Percentiles rank a stretch among this genome's conserved stretches.
Conservation (phyloP, 2,888 invertebrate species). For the Lamellibrachia satsuma region DNA sequence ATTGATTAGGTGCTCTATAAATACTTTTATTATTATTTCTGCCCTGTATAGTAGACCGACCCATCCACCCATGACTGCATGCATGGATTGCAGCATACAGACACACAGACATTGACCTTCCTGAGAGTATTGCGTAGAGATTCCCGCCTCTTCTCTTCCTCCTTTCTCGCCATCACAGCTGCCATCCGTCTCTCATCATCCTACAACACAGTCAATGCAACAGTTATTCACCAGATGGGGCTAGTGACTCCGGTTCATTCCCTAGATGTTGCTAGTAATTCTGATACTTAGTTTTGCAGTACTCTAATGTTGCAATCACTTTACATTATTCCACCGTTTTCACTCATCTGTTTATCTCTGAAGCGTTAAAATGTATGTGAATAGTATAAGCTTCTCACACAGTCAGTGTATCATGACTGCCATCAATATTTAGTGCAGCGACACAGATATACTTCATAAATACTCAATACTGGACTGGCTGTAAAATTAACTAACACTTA, state of each 20-base stretch:
- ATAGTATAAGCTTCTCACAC: too few species aligned
- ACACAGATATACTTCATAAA: too few species aligned
- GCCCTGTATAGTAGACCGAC: not conserved
- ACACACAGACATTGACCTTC: slow-evolving; percentile 13
- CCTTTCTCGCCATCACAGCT: slow-evolving; percentile 60
- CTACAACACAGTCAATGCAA: slow-evolving; percentile 40
- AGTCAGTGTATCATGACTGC: too few species aligned
- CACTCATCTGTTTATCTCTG: too few species aligned
- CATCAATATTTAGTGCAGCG: too few species aligned
- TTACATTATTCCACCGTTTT: too few species aligned
- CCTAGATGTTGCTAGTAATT: not conserved
- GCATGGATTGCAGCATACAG: not conserved
- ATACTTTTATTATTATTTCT: too few species aligned
- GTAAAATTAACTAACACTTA: too few species aligned
- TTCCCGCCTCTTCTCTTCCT: slow-evolving; percentile 62
- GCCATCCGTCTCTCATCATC: slow-evolving; percentile 64
- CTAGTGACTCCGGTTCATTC: not conserved
- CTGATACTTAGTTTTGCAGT: not conserved
- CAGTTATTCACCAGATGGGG: not conserved
- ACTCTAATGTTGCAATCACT: not conserved
- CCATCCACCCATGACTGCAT: not conserved
- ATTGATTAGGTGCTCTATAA: too few species aligned
- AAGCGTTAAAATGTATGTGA: too few species aligned
- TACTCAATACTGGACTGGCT: too few species aligned
- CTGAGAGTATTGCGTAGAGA: slow-evolving; percentile 27